phyloP scores from a whole-genome alignment of 2,888 invertebrate genomes.

The Blera fallax region DNA sequence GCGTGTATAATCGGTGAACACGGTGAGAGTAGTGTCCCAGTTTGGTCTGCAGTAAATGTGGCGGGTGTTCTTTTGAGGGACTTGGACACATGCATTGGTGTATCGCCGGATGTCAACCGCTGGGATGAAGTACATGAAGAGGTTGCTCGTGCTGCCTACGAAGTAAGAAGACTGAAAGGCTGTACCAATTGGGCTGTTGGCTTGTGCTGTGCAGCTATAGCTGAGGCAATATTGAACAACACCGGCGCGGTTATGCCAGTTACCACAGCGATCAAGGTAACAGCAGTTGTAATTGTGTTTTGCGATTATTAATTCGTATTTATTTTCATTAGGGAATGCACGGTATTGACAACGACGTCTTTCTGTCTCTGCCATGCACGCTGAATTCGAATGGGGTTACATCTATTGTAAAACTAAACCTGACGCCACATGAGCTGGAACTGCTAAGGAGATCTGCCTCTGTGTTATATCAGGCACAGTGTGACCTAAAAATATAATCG shows the following conservation, averaged over 20 bases:
- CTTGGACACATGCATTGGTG: constrained; percentile 87
- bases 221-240: constrained; percentile 86
- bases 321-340: constrained; percentile 82
- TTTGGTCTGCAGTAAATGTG: constrained; percentile 94
- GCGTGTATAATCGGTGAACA: constrained; percentile 96
- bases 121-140: constrained; percentile 88
- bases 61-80: constrained; percentile 90
- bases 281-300: constrained; percentile 84
- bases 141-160: constrained; percentile 90
- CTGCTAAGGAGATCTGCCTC: constrained; percentile 85
- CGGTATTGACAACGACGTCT: constrained; percentile 89
- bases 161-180: constrained; percentile 90
- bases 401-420: constrained; percentile 84
- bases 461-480: constrained; percentile 80
- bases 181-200: constrained; percentile 95
- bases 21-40: constrained; percentile 92
- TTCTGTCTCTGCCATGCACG: constrained; percentile 90
- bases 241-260: constrained; percentile 87
- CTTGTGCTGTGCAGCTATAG: constrained; percentile 86
- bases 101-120: constrained; percentile 86
- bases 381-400: constrained; percentile 87
- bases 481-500: constrained; percentile 47
- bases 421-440: constrained; percentile 84
- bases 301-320: constrained; percentile 84
- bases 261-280: constrained; percentile 86